A percentile compares a stretch with the other conserved stretches of the same genome.
Evolutionary conservation across 2,797 vertebrate genomes (phyloP).

Genomic region (Sebastes aleutianus): DNA sequence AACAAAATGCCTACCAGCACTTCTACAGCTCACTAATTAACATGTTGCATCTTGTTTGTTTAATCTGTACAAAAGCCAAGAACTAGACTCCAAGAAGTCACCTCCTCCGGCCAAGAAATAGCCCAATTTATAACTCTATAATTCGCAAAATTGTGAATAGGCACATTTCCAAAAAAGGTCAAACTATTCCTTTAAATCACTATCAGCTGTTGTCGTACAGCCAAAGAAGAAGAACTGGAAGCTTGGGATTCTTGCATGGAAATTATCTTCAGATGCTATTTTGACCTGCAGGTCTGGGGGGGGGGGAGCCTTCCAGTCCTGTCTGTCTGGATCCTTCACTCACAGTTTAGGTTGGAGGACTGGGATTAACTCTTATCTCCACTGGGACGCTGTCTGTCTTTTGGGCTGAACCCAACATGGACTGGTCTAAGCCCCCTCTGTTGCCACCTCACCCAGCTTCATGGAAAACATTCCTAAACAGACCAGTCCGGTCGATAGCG

Average conservation of each 20-base stretch:
- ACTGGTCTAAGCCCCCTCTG: constrained; percentile 43
- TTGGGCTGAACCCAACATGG: constrained; percentile 45
- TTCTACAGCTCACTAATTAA: background rate
- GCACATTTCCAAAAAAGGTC: background rate
- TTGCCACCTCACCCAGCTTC: constrained; percentile 42
- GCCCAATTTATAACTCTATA: background rate
- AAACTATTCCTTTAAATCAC: background rate
- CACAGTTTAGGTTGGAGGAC: constrained; percentile 60
- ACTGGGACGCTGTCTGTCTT: constrained; percentile 56
- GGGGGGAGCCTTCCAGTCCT: constrained; percentile 19
- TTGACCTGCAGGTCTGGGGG: constrained; percentile 27
- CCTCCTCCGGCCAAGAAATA: background rate
- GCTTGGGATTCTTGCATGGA: background rate
- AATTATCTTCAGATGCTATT: constrained; percentile 35
- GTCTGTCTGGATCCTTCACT: constrained; percentile 65
- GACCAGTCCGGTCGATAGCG: constrained; percentile 34
- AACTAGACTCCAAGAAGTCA: background rate
- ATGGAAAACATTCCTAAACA: constrained; percentile 57
- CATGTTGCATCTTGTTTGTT: background rate
- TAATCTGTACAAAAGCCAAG: background rate
- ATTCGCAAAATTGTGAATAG: background rate
- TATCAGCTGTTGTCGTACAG: background rate
- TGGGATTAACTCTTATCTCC: constrained; percentile 76
- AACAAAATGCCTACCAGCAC: background rate
- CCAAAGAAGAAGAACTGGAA: background rate